phyloP scores from a whole-genome alignment of 2,113 vertebrate genomes.

The Melospiza melodia region DNA sequence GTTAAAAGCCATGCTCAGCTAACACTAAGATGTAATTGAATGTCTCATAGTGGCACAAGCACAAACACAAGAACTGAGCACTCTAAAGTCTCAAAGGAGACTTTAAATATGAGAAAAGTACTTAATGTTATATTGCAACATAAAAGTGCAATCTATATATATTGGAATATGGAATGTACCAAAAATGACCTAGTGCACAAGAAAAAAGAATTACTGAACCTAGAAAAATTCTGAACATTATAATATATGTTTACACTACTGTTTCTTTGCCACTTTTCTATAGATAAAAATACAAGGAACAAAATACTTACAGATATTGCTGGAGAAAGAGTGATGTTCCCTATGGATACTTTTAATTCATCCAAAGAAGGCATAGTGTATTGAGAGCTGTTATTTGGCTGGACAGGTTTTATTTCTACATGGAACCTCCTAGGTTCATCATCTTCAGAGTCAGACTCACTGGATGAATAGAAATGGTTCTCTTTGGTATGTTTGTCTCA shows the following conservation, averaged over 20 bases:
- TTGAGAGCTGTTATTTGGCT: slow-evolving; percentile 86
- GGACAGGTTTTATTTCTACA: slow-evolving; percentile 94
- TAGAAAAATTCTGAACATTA: background rate
- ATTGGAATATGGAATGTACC: background rate
- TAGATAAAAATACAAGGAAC: background rate
- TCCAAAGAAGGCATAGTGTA: slow-evolving; percentile 89
- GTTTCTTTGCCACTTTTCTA: background rate
- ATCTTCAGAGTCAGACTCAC: slow-evolving; percentile 92
- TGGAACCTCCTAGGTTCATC: slow-evolving; percentile 93
- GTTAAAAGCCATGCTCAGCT: background rate
- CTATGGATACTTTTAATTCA: slow-evolving; percentile 94
- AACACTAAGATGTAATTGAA: background rate
- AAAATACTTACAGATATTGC: slow-evolving; percentile 84
- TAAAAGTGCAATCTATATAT: background rate
- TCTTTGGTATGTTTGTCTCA: slow-evolving; percentile 91
- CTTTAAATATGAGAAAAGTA: background rate
- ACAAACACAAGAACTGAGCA: background rate
- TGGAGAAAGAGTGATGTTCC: slow-evolving; percentile 92
- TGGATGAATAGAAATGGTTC: slow-evolving; percentile 94
- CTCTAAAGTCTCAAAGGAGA: background rate
- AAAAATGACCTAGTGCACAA: background rate
- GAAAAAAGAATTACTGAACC: background rate
- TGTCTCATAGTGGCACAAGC: background rate
- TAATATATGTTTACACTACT: background rate
- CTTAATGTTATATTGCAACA: background rate